A percentile compares a stretch with the other conserved stretches of the same genome.
Conservation (phyloP, 1,140 invertebrate species). For the Caenorhabditis elegans region DNA sequence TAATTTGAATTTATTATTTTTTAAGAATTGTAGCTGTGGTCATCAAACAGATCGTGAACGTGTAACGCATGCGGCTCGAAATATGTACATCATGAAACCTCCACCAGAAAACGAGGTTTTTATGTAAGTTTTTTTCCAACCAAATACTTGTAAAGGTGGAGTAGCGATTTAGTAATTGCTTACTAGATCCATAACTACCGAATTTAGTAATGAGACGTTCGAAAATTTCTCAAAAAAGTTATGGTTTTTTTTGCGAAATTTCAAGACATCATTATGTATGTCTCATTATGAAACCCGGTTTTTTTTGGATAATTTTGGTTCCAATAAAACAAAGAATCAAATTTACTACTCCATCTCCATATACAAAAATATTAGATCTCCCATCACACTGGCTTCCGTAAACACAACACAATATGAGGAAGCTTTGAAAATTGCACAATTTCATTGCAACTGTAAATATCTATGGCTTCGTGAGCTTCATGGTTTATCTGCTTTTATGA, state of each 20-base stretch:
- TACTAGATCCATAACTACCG: too few relatives aligned
- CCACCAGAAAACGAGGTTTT: not conserved
- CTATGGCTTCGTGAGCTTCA: slow-evolving; percentile 37
- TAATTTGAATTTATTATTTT: not conserved
- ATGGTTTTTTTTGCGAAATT: too few relatives aligned
- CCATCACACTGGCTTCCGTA: not conserved
- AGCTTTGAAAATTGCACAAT: slow-evolving; percentile 15
- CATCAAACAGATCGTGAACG: not conserved
- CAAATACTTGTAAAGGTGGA: too few relatives aligned
- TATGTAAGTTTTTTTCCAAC: not conserved
- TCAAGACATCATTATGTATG: too few relatives aligned
- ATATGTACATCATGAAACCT: not conserved
- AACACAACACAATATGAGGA: not conserved
- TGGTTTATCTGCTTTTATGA: slow-evolving; percentile 33
- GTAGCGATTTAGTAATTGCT: too few relatives aligned
- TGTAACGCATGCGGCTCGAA: not conserved
- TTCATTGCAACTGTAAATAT: slow-evolving; percentile 39
- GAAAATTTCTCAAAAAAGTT: too few relatives aligned
- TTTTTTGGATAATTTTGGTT: too few relatives aligned
- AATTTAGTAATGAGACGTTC: too few relatives aligned
- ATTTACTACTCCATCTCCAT: too few relatives aligned
- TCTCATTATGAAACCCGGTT: too few relatives aligned
- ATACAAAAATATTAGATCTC: not conserved
- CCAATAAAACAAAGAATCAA: too few relatives aligned
- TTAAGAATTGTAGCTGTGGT: slow-evolving; percentile 14